Conservation (phyloP, 2,113 vertebrate species). For the Protomyctophum bolini region DNA sequence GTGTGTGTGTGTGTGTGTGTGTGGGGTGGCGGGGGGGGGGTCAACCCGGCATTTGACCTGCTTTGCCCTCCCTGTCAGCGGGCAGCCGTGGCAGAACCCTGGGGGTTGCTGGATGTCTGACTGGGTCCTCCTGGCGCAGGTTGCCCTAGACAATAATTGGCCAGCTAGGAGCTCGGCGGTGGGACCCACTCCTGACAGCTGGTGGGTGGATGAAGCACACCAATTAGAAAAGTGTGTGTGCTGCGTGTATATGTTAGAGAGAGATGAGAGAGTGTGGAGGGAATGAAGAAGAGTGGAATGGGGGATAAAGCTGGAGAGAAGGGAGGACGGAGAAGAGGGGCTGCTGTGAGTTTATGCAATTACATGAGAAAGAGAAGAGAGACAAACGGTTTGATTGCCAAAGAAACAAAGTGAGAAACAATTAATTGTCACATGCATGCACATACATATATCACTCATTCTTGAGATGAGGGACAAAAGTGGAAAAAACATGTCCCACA, state of each 20-base stretch:
- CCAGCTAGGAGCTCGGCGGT: constrained; percentile 48
- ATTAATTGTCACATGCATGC: background rate
- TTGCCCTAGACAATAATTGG: constrained; percentile 64
- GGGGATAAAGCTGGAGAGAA: constrained; percentile 21
- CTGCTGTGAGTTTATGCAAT: constrained; percentile 28
- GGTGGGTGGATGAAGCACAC: constrained; percentile 61
- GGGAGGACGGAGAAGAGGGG: background rate
- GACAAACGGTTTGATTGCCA: constrained; percentile 4
- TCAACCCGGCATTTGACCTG: constrained; percentile 47
- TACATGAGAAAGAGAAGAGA: constrained; percentile 20
- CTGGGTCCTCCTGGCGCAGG: constrained; percentile 44
- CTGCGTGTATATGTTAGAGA: background rate
- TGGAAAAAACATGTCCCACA: too few species aligned
- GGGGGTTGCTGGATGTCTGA: constrained; percentile 50
- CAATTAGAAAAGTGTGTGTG: constrained; percentile 54
- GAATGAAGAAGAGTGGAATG: background rate
- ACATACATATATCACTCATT: too few species aligned
- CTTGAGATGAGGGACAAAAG: too few species aligned
- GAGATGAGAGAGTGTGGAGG: background rate
- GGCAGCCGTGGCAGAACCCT: constrained; percentile 40
- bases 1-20: too few species aligned
- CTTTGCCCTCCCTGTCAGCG: constrained; percentile 48
- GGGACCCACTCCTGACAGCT: constrained; percentile 61
- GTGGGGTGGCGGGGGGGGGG: background rate
- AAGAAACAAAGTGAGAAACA: background rate